Percentiles rank a stretch among this genome's conserved stretches.
These are phyloP conservation scores for Typhlichthys eigenmanni DNA, from an alignment of 2,797 vertebrate genomes.

Conservation along the genomic window DNA sequence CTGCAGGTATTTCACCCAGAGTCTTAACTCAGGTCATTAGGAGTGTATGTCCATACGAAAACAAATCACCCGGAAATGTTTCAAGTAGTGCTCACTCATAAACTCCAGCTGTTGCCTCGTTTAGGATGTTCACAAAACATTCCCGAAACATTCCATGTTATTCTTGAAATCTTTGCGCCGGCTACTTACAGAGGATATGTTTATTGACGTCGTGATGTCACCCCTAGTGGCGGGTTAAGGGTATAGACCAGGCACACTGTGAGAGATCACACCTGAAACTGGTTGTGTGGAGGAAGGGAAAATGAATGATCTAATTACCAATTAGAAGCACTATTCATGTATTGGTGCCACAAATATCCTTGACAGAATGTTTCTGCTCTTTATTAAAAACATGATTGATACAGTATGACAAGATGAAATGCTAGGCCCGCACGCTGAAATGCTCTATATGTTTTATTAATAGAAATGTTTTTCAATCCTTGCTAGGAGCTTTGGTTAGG, in stretches of 20 bases:
- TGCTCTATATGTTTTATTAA: no score
- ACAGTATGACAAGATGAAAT: no score
- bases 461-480: no score
- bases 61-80: constrained; percentile 70
- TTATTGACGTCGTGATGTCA: neutral
- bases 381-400: no score
- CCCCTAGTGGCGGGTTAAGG: neutral
- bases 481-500: no score
- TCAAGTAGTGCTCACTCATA: constrained; percentile 61
- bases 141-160: constrained; percentile 78
- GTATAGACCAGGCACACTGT: constrained; percentile 43
- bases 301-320: no score
- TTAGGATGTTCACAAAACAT: constrained; percentile 63
- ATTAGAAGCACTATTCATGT: no score
- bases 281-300: no score
- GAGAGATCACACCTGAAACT: neutral
- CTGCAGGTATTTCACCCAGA: constrained; percentile 93
- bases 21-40: constrained; percentile 97
- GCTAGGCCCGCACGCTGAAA: no score
- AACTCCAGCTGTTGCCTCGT: constrained; percentile 44
- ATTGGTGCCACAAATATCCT: no score
- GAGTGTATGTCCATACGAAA: constrained; percentile 82
- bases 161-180: constrained; percentile 63
- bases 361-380: no score
- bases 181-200: no score